Evolutionary conservation across 2,113 vertebrate genomes (phyloP).

Genomic region (Bostrychus sinensis): DNA sequence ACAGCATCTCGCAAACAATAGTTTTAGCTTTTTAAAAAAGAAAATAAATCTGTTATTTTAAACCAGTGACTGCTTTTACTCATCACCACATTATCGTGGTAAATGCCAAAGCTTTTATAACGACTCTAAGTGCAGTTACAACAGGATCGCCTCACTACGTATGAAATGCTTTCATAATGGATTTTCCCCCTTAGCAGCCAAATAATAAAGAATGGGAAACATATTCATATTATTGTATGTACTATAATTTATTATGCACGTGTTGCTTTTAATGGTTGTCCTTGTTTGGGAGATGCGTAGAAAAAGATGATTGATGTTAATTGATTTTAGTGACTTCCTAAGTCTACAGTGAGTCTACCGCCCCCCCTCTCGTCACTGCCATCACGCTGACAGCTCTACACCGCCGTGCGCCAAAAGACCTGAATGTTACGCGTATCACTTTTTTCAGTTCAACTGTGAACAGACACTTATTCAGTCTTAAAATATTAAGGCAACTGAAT

Average conservation of each 20-base stretch:
- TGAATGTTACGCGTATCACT: background rate
- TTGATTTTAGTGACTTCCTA: too few relatives aligned
- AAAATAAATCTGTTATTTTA: too few relatives aligned
- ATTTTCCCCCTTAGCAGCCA: too few relatives aligned
- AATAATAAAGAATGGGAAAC: too few relatives aligned
- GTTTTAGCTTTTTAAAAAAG: too few relatives aligned
- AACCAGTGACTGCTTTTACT: background rate
- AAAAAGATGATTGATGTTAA: too few relatives aligned
- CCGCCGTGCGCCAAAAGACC: background rate
- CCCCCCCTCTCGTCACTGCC: background rate
- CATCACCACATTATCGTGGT: background rate
- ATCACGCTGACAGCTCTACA: too few relatives aligned
- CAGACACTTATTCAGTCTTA: background rate
- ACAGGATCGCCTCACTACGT: background rate
- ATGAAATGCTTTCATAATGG: background rate
- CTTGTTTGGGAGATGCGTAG: too few relatives aligned
- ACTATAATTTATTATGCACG: too few relatives aligned
- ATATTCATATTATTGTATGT: too few relatives aligned
- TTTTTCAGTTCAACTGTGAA: background rate
- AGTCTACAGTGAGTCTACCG: background rate
- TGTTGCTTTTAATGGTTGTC: too few relatives aligned
- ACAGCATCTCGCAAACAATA: too few relatives aligned
- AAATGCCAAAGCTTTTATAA: constrained; percentile 14
- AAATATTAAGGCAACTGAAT: background rate
- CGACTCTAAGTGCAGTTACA: background rate